Base-by-base conservation (phyloP, 2,888 invertebrate genomes). In the Tipula vernalis region DNA sequence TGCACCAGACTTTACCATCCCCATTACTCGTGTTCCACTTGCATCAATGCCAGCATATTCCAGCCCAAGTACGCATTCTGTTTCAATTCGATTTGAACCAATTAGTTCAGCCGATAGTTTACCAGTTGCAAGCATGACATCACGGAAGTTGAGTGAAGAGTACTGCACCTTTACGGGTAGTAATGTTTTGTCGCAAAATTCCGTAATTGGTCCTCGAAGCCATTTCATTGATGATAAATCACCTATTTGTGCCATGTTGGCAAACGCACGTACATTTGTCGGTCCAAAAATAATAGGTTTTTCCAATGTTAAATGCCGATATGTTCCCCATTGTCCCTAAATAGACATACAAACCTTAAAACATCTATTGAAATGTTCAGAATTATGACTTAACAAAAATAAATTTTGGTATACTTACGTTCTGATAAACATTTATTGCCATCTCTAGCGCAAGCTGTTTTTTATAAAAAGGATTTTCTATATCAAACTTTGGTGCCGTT, bases 111-210 rank as follows among this genome's bases (percentile, higher is more conserved):
- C 94, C 6, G 96, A 95, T 6, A 99, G 93, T 89, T 97, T 97
- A 1, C 98, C 98, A 0, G 97, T 97, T 0, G 98, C 97, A 0
- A 97, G 93, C 99, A 99, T 98, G 0, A 99, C 93, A 91, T 99
- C 99, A 89, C 97, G 95, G 94, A 98, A 99, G 92, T 99, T 99
- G 13, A 99, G 91, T 0, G 98, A 94, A 0, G 97, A 92, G 90
- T 96, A 97, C 89, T 95, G 93, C 0, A 96, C 93, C 90, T 94
- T 90, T 0, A 93, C 92, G 3, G 91, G 71, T 10, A 41, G 87
- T 87, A 93, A 90, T 1, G 90, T 88, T 5, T 93, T 89, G 0
- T 90, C 97, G 44, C 0, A 88, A 88, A 5, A 88, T 18, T 85
- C 91, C 91, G 39, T 93, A 97, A 0, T 89, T 0, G 93, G 92